Evolutionary conservation across 1,140 invertebrate genomes (phyloP), one percentile per base, ranked within the genome.

Genomic region (Drosophila azteca): DNA sequence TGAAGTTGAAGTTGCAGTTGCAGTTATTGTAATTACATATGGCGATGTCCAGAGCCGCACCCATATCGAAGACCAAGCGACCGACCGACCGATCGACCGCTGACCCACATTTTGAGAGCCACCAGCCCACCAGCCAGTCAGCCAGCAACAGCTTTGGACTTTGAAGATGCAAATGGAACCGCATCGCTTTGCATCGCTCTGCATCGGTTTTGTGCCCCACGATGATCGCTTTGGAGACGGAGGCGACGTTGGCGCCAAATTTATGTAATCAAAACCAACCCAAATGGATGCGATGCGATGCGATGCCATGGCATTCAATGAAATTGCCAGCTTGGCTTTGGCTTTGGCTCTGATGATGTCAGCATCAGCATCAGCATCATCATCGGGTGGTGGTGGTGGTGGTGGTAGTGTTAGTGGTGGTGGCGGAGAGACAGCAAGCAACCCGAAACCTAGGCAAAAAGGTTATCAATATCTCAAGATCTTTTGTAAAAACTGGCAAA

Each of bases 21-120:
- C 82, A 82, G 77, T 81, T 88, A 85, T 85, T 87, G 83, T 87
- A 87, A 87, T 87, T 87, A 87, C 71, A 87, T 82, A 83, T 73
- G 70, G 70, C 71, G 61, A 70, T 72, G 62, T 64, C 76, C 57
- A 61, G 45, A 44, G 76, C 73, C 82, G 68, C 64, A 55, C 80
- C 79, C 65, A 63, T 46, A 26, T 65, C 69, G 62, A 63, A 64
- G 71, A 65, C 59, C 60, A 4, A 53, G 35, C 31, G 41, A 20
- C n/a, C 1, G 2, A 29, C 17, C 17, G 22, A 44, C 7, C 31
- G 22, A 44, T 3, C 31, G 65, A 53, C 44, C 31, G 41, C 58
- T 73, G 70, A 67, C 43, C 59, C 68, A 66, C 77, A 75, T 55
- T 81, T 68, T 66, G 77, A 85, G 41, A n/a, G 20, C 66, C 11